These are phyloP conservation scores for Axis porcinus DNA, from an alignment of 2,113 vertebrate genomes.

Conservation along the genomic window DNA sequence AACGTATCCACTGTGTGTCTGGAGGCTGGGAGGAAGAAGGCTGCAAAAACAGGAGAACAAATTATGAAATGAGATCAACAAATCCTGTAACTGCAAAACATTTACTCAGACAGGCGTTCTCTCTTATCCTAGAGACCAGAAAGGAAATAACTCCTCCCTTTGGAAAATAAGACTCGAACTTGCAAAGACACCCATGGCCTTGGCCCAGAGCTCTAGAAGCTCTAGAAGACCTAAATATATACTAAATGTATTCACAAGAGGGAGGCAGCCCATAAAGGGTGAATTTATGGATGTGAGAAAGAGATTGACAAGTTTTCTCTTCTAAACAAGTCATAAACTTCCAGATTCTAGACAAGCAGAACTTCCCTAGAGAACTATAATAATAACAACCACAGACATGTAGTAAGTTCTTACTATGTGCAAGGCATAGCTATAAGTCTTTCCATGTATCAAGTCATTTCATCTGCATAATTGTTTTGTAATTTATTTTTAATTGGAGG, in stretches of 20 bases:
- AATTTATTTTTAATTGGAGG: background rate
- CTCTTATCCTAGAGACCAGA: background rate
- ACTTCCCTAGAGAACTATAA: background rate
- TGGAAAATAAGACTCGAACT: background rate
- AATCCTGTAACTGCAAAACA: background rate
- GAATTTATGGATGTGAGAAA: background rate
- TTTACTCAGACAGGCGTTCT: background rate
- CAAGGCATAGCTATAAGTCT: background rate
- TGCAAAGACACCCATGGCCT: background rate
- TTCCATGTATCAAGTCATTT: background rate
- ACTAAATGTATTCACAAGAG: background rate
- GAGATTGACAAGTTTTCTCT: background rate
- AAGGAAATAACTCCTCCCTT: conserved; percentile 38
- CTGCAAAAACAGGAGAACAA: background rate
- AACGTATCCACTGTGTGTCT: background rate
- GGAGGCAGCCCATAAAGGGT: background rate
- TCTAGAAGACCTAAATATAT: background rate
- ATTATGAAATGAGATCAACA: background rate
- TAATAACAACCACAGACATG: background rate
- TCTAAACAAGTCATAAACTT: background rate
- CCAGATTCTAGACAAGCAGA: background rate
- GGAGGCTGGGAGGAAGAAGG: conserved; percentile 1
- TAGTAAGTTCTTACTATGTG: background rate
- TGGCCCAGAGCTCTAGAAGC: background rate
- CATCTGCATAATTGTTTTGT: background rate